A percentile compares a stretch with the other conserved stretches of the same genome.
Conservation (phyloP, 1,140 invertebrate species). For the Rhyzopertha dominica region DNA sequence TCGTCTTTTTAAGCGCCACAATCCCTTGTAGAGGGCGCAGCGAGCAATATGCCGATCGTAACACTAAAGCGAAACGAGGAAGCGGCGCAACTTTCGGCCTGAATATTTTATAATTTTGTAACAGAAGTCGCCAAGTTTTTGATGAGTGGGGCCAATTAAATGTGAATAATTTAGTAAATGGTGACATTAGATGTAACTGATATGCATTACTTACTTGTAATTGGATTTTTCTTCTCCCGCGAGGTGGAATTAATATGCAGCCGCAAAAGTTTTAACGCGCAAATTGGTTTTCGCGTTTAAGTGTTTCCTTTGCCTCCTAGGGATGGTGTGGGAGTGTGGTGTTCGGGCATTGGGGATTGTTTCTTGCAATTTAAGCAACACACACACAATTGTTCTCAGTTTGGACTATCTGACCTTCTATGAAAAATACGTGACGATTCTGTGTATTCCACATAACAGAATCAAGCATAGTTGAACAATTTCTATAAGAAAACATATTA, state of each 20-base stretch:
- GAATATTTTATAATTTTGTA: conserved; percentile 45
- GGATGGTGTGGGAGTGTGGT: too few species aligned
- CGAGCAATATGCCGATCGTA: conserved; percentile 39
- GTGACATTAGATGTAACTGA: conserved; percentile 43
- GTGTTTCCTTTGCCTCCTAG: too few species aligned
- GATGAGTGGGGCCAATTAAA: conserved; percentile 44
- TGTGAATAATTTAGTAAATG: conserved; percentile 45
- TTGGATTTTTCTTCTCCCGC: conserved; percentile 34
- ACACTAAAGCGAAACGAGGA: conserved; percentile 44
- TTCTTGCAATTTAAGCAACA: too few species aligned
- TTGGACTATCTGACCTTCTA: too few species aligned
- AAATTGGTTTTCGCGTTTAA: conserved; percentile 12
- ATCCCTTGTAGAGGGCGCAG: conserved; percentile 19
- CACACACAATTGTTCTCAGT: too few species aligned
- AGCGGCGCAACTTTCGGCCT: conserved; percentile 36
- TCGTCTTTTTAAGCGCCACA: conserved; percentile 18
- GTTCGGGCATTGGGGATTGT: too few species aligned
- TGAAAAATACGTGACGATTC: too few species aligned
- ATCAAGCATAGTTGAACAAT: too few species aligned
- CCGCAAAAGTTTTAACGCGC: conserved; percentile 15
- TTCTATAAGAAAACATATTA: too few species aligned
- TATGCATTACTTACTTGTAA: conserved; percentile 35
- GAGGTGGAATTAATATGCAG: conserved; percentile 17
- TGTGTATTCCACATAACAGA: too few species aligned
- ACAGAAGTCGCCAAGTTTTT: conserved; percentile 43